Percentiles rank a stretch among this genome's conserved stretches.
These are phyloP conservation scores for Tetrax tetrax DNA, from an alignment of 2,113 vertebrate species.

Conservation along the genomic window DNA sequence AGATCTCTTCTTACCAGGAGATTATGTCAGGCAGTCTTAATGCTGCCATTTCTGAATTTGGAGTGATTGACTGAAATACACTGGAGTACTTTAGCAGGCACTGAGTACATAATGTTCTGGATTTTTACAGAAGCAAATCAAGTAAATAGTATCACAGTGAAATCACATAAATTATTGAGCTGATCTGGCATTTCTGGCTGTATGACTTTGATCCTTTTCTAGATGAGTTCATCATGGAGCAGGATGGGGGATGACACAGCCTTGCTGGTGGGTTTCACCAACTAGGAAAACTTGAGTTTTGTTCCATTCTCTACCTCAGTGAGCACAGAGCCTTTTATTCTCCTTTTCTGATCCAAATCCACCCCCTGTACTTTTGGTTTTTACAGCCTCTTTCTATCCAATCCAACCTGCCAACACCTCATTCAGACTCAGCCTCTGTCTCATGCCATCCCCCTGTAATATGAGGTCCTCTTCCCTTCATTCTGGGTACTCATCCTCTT, in stretches of 20 bases:
- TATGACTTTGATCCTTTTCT: background rate
- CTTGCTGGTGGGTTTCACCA: background rate
- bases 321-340: background rate
- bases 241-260: background rate
- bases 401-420: background rate
- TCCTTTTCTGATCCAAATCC: background rate
- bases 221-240: background rate
- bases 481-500: background rate
- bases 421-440: background rate
- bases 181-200: background rate
- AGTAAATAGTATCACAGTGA: background rate
- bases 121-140: background rate
- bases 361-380: background rate
- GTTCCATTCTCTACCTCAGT: background rate
- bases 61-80: background rate
- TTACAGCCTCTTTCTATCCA: background rate
- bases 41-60: background rate
- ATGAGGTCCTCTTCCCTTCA: background rate
- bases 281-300: background rate
- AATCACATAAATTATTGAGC: background rate
- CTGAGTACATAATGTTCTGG: background rate
- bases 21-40: background rate
- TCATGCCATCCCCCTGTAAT: background rate
- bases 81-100: background rate
- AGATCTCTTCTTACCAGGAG: background rate